Evolutionary conservation across 2,888 invertebrate species (phyloP).

Genomic region (Ophion ventricosus): DNA sequence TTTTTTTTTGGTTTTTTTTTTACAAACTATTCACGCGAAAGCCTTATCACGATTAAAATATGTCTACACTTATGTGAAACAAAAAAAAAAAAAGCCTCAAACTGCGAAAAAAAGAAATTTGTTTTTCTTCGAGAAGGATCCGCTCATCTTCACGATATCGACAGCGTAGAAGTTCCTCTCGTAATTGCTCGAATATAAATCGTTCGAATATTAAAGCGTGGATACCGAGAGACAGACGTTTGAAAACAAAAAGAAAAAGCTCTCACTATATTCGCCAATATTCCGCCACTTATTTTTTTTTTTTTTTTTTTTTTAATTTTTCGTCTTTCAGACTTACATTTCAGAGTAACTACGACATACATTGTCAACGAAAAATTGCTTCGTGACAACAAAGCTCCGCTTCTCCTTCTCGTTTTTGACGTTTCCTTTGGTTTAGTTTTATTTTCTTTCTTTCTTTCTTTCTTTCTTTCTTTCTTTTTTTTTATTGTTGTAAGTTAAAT

Average conservation of each 20-base stretch:
- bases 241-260: neutral
- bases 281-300: constrained; percentile 9
- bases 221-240: neutral
- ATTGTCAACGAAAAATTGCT: constrained; percentile 29
- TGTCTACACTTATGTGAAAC: constrained; percentile 7
- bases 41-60: constrained; percentile 24
- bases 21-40: constrained; percentile 40
- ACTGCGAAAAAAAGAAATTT: neutral
- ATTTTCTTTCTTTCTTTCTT: constrained; percentile 5
- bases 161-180: neutral
- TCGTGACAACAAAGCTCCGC: neutral
- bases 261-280: constrained; percentile 1
- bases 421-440: constrained; percentile 8
- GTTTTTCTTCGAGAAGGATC: neutral
- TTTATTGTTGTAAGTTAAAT: neutral
- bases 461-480: constrained; percentile 12
- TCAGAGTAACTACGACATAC: constrained; percentile 19
- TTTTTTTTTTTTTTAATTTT: constrained; percentile 4
- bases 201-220: neutral
- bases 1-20: constrained; percentile 36
- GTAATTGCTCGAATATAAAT: neutral
- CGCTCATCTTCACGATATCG: constrained; percentile 7
- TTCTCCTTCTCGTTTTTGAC: constrained; percentile 28
- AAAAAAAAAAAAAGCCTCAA: constrained; percentile 6
- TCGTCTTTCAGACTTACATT: neutral